Evolutionary conservation across 2,797 vertebrate genomes (phyloP).

Genomic region (Catostomus latipinnis): DNA sequence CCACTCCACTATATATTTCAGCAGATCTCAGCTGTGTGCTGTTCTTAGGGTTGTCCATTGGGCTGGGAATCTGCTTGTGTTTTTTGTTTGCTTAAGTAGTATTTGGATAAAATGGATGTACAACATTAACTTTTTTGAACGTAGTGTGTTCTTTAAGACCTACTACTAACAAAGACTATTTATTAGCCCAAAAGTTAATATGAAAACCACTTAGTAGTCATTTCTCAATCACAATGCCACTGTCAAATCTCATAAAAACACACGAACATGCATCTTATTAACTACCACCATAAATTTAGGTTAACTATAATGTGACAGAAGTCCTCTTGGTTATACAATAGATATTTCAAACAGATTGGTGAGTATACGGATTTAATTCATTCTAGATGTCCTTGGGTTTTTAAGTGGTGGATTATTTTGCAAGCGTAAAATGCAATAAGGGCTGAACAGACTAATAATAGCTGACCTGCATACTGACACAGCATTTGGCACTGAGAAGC

Average conservation of each 20-base stretch:
- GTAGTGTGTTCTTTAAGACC: background rate
- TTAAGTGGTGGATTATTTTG: constrained; percentile 27
- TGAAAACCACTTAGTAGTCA: background rate
- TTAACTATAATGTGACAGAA: background rate
- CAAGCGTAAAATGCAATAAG: constrained; percentile 11
- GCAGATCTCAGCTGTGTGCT: background rate
- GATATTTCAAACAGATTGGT: background rate
- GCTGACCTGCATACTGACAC: background rate
- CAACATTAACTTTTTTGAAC: background rate
- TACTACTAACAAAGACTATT: background rate
- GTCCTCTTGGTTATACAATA: background rate
- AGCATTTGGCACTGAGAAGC: background rate
- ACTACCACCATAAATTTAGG: background rate
- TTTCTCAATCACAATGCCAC: background rate
- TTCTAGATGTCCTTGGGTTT: constrained; percentile 2
- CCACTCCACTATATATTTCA: background rate
- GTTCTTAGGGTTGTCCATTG: background rate
- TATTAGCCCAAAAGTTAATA: background rate
- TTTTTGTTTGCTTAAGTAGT: background rate
- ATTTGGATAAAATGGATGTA: background rate
- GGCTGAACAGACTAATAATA: constrained; percentile 29
- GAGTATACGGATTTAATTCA: background rate
- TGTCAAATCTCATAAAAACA: background rate
- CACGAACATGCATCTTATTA: too few relatives aligned
- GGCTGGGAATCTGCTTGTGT: background rate